Conservation (phyloP, 2,888 invertebrate species). For the Lordiphosa andalusiaca region DNA sequence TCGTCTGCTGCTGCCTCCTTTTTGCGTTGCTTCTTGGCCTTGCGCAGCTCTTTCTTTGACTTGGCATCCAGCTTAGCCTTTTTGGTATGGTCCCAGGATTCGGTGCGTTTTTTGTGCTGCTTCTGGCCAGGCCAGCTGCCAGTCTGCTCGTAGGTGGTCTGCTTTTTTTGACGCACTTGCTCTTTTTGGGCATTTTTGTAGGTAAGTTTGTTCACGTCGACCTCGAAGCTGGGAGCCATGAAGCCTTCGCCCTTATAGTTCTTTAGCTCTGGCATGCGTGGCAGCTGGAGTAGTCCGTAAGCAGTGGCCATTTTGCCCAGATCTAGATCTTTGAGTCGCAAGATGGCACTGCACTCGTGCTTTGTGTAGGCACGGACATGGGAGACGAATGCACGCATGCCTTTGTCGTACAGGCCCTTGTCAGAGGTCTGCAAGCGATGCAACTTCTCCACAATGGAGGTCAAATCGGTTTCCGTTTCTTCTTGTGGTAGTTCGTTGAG, state of each 20-base stretch:
- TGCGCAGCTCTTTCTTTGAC: conserved; percentile 82
- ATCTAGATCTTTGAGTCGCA: conserved; percentile 93
- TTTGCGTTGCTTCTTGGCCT: conserved; percentile 79
- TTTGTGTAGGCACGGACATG: conserved; percentile 96
- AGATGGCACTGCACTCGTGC: conserved; percentile 95
- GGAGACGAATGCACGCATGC: conserved; percentile 95
- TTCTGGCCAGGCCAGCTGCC: conserved; percentile 87
- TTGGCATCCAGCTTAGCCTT: conserved; percentile 82
- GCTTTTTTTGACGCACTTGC: conserved; percentile 85
- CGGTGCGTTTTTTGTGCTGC: conserved; percentile 82
- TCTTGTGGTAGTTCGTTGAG: conserved; percentile 49
- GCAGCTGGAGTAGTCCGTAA: conserved; percentile 94
- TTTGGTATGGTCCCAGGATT: conserved; percentile 90
- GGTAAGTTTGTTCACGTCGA: conserved; percentile 88
- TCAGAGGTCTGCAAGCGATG: conserved; percentile 83
- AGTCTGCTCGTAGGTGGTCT: conserved; percentile 86
- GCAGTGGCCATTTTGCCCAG: conserved; percentile 91
- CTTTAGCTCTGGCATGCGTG: conserved; percentile 97
- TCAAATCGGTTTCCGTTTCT: conserved; percentile 11
- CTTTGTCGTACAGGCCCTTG: conserved; percentile 91
- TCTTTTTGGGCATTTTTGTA: conserved; percentile 92
- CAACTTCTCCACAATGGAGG: conserved; percentile 77
- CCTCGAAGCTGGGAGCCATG: conserved; percentile 80
- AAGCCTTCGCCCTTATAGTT: conserved; percentile 82
- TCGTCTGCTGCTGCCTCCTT: conserved; percentile 72